phyloP scores from a whole-genome alignment of 2,113 vertebrate species.

The Arothron firmamentum region DNA sequence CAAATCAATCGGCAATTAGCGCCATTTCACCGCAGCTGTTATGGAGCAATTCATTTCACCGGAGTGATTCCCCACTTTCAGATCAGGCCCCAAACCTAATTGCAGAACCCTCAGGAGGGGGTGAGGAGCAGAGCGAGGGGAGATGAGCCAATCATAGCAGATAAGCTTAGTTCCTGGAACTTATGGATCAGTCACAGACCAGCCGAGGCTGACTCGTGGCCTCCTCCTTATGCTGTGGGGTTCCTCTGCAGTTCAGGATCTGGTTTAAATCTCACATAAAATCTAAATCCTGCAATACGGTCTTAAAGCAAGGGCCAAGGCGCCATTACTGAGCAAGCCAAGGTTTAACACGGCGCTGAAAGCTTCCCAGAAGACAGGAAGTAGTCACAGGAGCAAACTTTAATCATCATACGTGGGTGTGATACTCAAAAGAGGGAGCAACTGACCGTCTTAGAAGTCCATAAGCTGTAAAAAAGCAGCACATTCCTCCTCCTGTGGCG shows the following conservation, averaged over 20 bases:
- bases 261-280: background rate
- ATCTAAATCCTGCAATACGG: background rate
- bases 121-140: constrained; percentile 25
- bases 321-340: background rate
- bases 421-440: constrained; percentile 1
- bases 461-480: background rate
- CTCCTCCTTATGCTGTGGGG: no score
- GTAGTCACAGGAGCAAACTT: background rate
- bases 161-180: no score
- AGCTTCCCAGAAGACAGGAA: background rate
- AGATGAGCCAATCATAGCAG: no score
- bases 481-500: background rate
- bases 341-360: background rate
- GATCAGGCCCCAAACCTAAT: constrained; percentile 58
- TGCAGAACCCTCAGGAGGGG: constrained; percentile 70
- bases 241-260: background rate
- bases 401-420: background rate
- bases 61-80: constrained; percentile 57
- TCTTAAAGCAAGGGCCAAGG: no score
- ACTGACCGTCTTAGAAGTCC: background rate
- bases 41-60: constrained; percentile 68
- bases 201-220: no score
- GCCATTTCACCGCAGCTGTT: constrained; percentile 75
- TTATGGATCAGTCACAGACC: no score
- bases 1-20: constrained; percentile 77